phyloP scores from a whole-genome alignment of 2,797 vertebrate genomes.

The Nannoperca obscura region DNA sequence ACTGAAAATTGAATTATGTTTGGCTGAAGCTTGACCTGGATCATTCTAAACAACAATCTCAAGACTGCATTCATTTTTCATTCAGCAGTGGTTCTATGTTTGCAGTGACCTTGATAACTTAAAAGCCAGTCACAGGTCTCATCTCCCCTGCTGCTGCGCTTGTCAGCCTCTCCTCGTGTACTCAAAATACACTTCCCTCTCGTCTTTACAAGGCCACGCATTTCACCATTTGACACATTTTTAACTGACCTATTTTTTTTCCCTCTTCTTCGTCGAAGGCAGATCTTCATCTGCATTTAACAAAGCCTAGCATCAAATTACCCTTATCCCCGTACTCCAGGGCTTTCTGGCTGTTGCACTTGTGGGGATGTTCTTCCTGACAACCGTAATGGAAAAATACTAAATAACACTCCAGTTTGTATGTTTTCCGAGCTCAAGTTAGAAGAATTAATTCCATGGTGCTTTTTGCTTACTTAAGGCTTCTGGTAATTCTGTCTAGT shows the following conservation, averaged over 20 bases:
- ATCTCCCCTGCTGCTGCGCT: constrained; percentile 17
- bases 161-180: neutral
- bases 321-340: constrained; percentile 58
- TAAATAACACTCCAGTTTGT: constrained; percentile 50
- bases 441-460: constrained; percentile 44
- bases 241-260: constrained; percentile 69
- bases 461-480: constrained; percentile 54
- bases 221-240: constrained; percentile 65
- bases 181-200: constrained; percentile 29
- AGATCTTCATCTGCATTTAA: constrained; percentile 56
- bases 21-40: constrained; percentile 1
- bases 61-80: constrained; percentile 39
- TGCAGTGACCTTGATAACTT: constrained; percentile 58
- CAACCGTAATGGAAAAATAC: constrained; percentile 67
- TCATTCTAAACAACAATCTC: constrained; percentile 24
- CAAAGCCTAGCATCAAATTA: constrained; percentile 75
- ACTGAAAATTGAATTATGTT: neutral
- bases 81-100: constrained; percentile 18
- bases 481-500: constrained; percentile 43
- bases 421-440: constrained; percentile 50
- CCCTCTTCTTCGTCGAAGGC: constrained; percentile 32
- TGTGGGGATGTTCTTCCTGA: constrained; percentile 67
- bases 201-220: constrained; percentile 36
- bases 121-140: constrained; percentile 17
- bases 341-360: constrained; percentile 61